These are phyloP conservation scores for Ruditapes philippinarum DNA, from an alignment of 1,140 invertebrate genomes.

Conservation along the genomic window DNA sequence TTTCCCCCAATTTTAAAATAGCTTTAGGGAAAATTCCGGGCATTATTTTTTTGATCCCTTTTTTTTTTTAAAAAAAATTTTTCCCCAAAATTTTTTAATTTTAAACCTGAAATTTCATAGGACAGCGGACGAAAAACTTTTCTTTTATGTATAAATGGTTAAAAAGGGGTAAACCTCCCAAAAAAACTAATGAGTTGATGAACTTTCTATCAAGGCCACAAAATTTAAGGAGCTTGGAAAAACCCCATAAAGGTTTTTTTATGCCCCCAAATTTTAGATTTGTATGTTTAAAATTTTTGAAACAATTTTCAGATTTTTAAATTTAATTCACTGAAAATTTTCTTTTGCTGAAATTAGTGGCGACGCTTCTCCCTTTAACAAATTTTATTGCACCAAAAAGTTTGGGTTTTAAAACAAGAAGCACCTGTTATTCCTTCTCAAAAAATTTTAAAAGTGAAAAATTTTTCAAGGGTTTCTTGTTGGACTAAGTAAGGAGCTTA, in stretches of 20 bases:
- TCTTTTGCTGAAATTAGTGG: too few species aligned
- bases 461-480: not conserved
- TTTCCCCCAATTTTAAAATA: not conserved
- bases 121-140: not conserved
- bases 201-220: not conserved
- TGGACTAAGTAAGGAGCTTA: too few species aligned
- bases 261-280: too few species aligned
- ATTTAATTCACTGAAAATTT: too few species aligned
- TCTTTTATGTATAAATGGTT: not conserved
- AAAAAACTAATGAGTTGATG: not conserved
- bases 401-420: too few species aligned
- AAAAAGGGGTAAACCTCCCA: not conserved
- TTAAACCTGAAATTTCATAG: not conserved
- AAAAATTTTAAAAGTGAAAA: too few species aligned
- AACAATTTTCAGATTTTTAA: too few species aligned
- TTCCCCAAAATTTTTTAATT: not conserved
- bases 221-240: not conserved
- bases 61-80: not conserved
- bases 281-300: too few species aligned
- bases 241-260: too few species aligned
- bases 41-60: not conserved
- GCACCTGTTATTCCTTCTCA: too few species aligned
- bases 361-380: too few species aligned
- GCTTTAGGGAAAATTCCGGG: not conserved
- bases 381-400: too few species aligned